Percentiles rank a stretch among this genome's conserved stretches.
Evolutionary conservation across 2,888 invertebrate species (phyloP).

Genomic region (Hydrotaea diabolus): DNA sequence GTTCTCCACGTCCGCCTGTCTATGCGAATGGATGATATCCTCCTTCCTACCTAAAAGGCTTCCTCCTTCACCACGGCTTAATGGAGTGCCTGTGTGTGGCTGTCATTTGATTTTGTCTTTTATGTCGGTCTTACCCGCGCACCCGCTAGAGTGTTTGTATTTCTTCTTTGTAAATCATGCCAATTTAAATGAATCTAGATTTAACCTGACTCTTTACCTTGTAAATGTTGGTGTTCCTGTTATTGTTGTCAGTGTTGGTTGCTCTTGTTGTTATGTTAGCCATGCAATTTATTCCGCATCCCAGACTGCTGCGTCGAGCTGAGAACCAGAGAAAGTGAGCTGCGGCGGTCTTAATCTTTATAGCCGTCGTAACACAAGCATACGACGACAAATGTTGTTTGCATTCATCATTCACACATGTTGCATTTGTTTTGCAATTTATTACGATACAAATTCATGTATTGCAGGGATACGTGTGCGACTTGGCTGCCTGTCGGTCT

Average conservation of each 20-base stretch:
- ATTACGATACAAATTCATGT: slow-evolving; percentile 51
- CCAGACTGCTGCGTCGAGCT: neutral
- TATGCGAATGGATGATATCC: neutral
- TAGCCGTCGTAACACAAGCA: slow-evolving; percentile 27
- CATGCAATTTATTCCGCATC: slow-evolving; percentile 52
- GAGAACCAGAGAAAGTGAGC: neutral
- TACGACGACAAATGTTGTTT: slow-evolving; percentile 56
- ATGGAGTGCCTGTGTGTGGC: neutral
- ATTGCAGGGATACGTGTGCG: slow-evolving; percentile 9
- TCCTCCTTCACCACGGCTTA: neutral
- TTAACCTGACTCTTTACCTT: slow-evolving; percentile 68
- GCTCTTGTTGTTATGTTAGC: too few relatives aligned
- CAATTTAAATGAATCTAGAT: slow-evolving; percentile 68
- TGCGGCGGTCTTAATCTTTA: slow-evolving; percentile 7
- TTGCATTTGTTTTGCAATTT: slow-evolving; percentile 68
- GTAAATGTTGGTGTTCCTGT: slow-evolving; percentile 60
- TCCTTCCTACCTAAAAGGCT: neutral
- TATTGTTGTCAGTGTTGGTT: slow-evolving; percentile 11
- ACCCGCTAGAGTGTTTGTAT: slow-evolving; percentile 21
- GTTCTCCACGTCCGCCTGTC: slow-evolving; percentile 29
- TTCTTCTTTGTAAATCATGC: slow-evolving; percentile 65
- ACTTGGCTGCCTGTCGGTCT: neutral
- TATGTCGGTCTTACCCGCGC: slow-evolving; percentile 23
- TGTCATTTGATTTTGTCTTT: slow-evolving; percentile 36
- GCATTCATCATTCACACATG: slow-evolving; percentile 68